Percentiles rank a stretch among this genome's conserved stretches.
Evolutionary conservation across 2,888 invertebrate genomes (phyloP).

Genomic region (Eupithecia centaureata): DNA sequence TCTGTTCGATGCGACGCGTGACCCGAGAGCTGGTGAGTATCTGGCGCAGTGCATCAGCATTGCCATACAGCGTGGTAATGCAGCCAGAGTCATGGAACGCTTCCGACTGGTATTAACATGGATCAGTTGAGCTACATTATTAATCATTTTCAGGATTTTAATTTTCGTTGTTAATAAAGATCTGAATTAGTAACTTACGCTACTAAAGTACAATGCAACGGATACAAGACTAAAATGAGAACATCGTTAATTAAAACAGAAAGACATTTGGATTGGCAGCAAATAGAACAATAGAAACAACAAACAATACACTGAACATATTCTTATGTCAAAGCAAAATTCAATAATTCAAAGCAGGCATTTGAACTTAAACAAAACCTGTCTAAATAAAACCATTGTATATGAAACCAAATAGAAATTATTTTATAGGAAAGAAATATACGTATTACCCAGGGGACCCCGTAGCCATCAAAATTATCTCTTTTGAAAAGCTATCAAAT

Average conservation of each 20-base stretch:
- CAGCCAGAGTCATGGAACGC: too few species aligned
- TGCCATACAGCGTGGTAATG: too few species aligned
- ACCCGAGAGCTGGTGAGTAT: too few species aligned
- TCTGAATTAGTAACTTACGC: too few species aligned
- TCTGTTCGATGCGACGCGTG: too few species aligned
- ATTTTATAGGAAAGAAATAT: neutral
- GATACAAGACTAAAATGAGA: constrained; percentile 13
- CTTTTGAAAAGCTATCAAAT: neutral
- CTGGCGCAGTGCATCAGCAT: too few species aligned
- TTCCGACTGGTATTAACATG: too few species aligned
- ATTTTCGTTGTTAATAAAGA: too few species aligned
- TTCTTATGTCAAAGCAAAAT: neutral
- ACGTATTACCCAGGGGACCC: neutral
- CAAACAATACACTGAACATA: constrained; percentile 25
- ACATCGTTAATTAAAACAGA: constrained; percentile 27
- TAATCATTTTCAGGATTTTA: too few species aligned
- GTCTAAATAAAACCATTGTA: neutral
- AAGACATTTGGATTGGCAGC: constrained; percentile 31
- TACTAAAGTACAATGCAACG: too few species aligned
- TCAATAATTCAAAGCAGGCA: neutral
- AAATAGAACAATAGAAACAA: constrained; percentile 29
- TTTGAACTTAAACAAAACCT: neutral
- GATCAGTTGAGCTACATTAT: too few species aligned
- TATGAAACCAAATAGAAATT: neutral
- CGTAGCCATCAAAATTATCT: neutral